Base-by-base conservation (phyloP, 2,888 invertebrate species). In the Cotesia congregata region DNA sequence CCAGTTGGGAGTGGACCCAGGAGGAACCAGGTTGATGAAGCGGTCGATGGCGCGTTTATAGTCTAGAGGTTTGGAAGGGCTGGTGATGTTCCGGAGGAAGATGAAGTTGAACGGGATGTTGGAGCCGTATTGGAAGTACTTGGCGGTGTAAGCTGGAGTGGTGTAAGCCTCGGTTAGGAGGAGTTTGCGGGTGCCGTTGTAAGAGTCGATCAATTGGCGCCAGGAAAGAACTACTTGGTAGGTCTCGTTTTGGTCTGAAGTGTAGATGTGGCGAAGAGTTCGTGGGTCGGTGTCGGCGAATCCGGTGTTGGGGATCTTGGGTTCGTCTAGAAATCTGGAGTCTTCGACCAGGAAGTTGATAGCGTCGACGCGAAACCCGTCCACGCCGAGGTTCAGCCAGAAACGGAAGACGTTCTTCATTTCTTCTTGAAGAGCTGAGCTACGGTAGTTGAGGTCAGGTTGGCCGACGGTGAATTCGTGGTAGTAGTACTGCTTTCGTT, bases 51-150 rank as follows among this genome's bases (percentile, higher is more conserved):
- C 83, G 0, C 83, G 81, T 59, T 91, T 91, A 74, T 93, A 92
- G 59, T 92, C 90, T 3, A 85, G 79, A 0, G 93, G 93, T 30
- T 87, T 91, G 0, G 93, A 92, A 0, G 79, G 79, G 6, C 80
- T 81, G 9, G 83, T 83, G 5, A 90, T 60, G 1, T 91, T 89
- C 0, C 83, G 87, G 0, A 94, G 90, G 78, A 93, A 91, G 68
- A 91, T 87, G 84, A 94, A 94, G 87, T 94, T 94, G 86, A 94
- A 93, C 0, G 94, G 94, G n/a, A 93, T 90, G 40, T 82, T 77
- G 3, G 80, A 76, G 2, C 82, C 83, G 6, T 77, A 77, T 5
- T 78, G 72, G 38, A 80, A 83, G 67, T 93, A 94, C 73, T 89
- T 88, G 87, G 93, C 91, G 74, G 91, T 90, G 5, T 89, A 82